These are phyloP conservation scores for Hydra vulgaris DNA, from an alignment of 30 jellyfish, hydroid and myxozoan species.

Conservation along the genomic window DNA sequence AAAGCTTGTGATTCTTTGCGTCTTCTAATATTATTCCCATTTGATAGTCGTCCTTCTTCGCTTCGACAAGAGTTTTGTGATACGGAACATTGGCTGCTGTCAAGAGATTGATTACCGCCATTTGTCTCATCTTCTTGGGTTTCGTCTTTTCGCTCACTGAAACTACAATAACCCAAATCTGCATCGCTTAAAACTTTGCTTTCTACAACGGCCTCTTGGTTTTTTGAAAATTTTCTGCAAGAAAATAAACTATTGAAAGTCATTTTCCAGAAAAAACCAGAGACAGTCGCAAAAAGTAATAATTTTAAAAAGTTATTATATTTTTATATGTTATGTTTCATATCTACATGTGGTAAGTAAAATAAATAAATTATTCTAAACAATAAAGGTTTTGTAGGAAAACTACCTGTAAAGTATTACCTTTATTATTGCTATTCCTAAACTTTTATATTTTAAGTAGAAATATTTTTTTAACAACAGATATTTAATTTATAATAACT, in stretches of 20 bases:
- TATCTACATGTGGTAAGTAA: too few species aligned
- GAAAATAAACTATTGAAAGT: not conserved
- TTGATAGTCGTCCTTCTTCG: slow-evolving; percentile 5
- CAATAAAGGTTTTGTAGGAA: too few species aligned
- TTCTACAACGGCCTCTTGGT: not conserved
- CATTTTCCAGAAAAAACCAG: not conserved
- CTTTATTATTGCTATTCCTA: too few species aligned
- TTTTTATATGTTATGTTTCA: too few species aligned
- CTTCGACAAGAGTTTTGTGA: slow-evolving; percentile 11
- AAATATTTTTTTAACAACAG: too few species aligned
- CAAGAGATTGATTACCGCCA: not conserved
- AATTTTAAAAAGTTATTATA: too few species aligned
- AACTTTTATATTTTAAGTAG: too few species aligned
- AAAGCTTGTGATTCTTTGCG: slow-evolving; percentile 2
- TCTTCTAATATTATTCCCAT: not conserved
- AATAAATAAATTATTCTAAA: too few species aligned
- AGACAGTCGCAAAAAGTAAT: too few species aligned
- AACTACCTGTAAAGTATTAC: too few species aligned
- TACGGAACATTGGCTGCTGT: slow-evolving; percentile 18
- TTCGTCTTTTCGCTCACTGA: slow-evolving; percentile 34
- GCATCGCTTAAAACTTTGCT: slow-evolving; percentile 10
- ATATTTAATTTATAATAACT: too few species aligned
- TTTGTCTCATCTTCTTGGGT: slow-evolving; percentile 25
- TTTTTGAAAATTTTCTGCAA: slow-evolving; percentile 2
- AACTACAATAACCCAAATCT: slow-evolving; percentile 42